Evolutionary conservation across 2,797 vertebrate genomes (phyloP).

Genomic region (Synaphobranchus kaupii): DNA sequence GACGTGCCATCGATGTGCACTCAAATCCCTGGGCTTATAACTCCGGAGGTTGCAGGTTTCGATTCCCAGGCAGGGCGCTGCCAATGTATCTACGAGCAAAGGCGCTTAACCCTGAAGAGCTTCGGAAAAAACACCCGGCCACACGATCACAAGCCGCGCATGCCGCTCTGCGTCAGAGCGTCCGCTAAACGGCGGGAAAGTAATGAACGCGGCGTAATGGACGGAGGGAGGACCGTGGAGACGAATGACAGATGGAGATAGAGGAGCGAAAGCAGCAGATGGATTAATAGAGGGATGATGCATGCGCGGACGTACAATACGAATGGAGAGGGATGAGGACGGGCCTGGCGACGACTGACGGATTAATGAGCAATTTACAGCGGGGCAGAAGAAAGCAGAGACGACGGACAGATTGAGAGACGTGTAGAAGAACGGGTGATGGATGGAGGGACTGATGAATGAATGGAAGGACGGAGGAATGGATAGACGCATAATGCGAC

Average conservation of each 20-base stretch:
- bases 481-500: neutral
- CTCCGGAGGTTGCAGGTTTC: neutral
- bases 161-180: neutral
- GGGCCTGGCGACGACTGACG: neutral
- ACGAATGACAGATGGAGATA: neutral
- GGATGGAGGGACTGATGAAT: neutral
- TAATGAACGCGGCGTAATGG: neutral
- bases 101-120: neutral
- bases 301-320: neutral
- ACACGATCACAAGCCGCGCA: neutral
- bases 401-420: neutral
- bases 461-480: neutral
- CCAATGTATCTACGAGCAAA: neutral
- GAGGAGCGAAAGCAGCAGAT: neutral
- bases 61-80: neutral
- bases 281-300: constrained; percentile 3
- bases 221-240: neutral
- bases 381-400: neutral
- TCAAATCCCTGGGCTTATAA: neutral
- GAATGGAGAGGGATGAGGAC: neutral
- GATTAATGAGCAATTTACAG: neutral
- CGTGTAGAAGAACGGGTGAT: neutral
- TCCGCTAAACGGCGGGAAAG: neutral
- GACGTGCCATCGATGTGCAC: neutral
- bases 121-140: neutral